Evolutionary conservation across 2,797 vertebrate species (phyloP).

Genomic region (Tragopan temminckii): DNA sequence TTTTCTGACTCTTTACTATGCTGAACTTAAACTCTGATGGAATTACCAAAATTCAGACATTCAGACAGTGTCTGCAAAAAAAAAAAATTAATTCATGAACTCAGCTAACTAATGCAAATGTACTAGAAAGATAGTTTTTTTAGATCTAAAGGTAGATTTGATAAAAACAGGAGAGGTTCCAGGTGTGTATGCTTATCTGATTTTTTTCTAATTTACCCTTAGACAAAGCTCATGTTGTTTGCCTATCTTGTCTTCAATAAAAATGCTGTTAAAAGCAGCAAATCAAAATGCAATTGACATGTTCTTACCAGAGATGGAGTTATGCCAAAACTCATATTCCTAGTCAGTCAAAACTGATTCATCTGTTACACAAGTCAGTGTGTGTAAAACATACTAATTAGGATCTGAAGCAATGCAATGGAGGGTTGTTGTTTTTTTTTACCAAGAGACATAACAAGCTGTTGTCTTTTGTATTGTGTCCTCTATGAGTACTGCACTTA

Average conservation of each 20-base stretch:
- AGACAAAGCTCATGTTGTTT: background rate
- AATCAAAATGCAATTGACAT: background rate
- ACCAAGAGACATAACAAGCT: background rate
- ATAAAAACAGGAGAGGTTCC: background rate
- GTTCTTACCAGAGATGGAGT: background rate
- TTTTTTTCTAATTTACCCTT: background rate
- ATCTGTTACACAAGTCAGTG: background rate
- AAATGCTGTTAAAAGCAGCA: background rate
- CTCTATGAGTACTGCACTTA: background rate
- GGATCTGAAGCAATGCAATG: background rate
- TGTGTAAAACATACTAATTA: background rate
- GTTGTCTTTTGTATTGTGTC: background rate
- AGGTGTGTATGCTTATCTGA: background rate
- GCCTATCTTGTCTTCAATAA: background rate
- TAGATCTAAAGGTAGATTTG: background rate
- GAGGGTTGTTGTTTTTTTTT: fast-evolving
- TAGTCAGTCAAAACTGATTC: background rate
- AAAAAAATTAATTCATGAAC: background rate
- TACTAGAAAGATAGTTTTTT: background rate
- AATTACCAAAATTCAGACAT: background rate
- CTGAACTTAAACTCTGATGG: background rate
- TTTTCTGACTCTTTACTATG: background rate
- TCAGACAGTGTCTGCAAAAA: background rate
- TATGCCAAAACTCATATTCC: background rate
- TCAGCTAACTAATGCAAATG: background rate